These are phyloP conservation scores for Platysternon megacephalum DNA, from an alignment of 2,113 vertebrate species.

Conservation along the genomic window DNA sequence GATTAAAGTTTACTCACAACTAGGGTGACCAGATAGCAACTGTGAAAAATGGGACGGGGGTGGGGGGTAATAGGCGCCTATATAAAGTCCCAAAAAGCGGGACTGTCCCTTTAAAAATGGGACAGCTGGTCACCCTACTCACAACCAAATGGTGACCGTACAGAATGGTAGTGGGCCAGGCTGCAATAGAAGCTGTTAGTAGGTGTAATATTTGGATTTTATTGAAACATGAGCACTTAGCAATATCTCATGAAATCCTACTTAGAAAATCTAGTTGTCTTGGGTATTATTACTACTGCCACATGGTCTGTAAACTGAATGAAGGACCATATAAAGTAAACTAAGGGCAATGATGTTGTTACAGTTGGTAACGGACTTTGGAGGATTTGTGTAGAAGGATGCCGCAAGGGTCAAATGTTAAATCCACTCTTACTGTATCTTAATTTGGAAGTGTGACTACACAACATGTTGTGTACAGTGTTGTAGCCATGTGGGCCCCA, in stretches of 20 bases:
- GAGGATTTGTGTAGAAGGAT: neutral
- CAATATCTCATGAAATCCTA: neutral
- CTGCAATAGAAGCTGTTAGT: neutral
- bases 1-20: neutral
- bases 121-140: no score
- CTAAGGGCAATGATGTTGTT: neutral
- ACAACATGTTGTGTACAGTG: neutral
- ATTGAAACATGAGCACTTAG: neutral
- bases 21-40: no score
- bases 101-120: no score
- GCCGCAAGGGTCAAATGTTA: no score
- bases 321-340: neutral
- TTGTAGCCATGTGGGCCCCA: no score
- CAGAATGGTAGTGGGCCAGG: neutral
- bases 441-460: neutral
- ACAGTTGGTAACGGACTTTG: neutral
- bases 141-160: neutral
- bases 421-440: no score
- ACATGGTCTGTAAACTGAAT: neutral
- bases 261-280: neutral
- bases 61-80: no score
- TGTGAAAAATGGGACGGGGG: no score
- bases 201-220: neutral
- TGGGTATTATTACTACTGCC: neutral
- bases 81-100: no score